Evolutionary conservation across 2,113 vertebrate species (phyloP).

Genomic region (Prietella phreatophila): DNA sequence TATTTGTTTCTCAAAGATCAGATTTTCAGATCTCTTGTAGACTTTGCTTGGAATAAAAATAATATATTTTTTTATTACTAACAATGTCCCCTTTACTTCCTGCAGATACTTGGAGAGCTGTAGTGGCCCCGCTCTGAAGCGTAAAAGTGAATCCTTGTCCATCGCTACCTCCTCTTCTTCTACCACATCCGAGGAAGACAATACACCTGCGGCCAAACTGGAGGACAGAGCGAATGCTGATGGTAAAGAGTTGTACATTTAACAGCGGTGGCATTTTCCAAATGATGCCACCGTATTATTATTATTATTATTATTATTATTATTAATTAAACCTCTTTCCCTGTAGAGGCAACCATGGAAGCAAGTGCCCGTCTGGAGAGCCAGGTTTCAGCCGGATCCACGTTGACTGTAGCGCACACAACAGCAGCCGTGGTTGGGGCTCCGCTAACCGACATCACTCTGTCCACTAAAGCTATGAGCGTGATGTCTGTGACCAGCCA

Average conservation of each 20-base stretch:
- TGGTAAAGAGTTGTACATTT: slow-evolving; percentile 64
- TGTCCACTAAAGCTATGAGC: slow-evolving; percentile 79
- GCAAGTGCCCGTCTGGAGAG: slow-evolving; percentile 54
- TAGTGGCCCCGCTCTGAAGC: slow-evolving; percentile 77
- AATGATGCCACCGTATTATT: background rate
- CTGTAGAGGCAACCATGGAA: background rate
- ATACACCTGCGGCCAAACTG: slow-evolving; percentile 59
- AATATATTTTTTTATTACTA: background rate
- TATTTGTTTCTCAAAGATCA: background rate
- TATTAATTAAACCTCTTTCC: background rate
- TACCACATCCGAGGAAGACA: slow-evolving; percentile 81
- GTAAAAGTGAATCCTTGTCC: slow-evolving; percentile 78
- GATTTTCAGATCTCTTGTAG: background rate
- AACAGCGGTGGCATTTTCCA: background rate
- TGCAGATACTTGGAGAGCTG: slow-evolving; percentile 84
- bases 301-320: too few relatives aligned
- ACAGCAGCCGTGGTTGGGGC: slow-evolving; percentile 65
- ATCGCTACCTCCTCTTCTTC: slow-evolving; percentile 77
- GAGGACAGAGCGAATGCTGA: slow-evolving; percentile 52
- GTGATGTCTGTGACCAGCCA: slow-evolving; percentile 80
- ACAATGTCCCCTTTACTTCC: background rate
- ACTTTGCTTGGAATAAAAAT: background rate
- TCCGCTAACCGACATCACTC: slow-evolving; percentile 74
- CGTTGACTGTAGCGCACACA: slow-evolving; percentile 42
- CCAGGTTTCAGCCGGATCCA: slow-evolving; percentile 58